Base-by-base conservation (phyloP, 1,140 invertebrate species). In the Plodia interpunctella region DNA sequence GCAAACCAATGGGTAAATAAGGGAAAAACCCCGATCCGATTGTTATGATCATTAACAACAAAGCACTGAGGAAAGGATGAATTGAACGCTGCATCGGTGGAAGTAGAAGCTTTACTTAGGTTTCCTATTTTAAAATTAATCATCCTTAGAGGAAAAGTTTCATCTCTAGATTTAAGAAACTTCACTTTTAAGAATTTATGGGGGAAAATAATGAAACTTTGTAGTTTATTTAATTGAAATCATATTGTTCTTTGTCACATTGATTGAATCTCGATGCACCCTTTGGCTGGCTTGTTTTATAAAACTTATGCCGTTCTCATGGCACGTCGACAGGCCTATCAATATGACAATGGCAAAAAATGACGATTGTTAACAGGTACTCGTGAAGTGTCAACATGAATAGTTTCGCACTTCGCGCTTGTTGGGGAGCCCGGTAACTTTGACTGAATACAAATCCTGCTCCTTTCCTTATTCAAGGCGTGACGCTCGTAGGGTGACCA, bases 401-500 rank as follows among this genome's bases (percentile, higher is more conserved):
- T 80, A 83, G 78, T 78, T 81, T 78, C 71, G 75, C 74, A 66
- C 72, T 81, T 76, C 73, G 70, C 62, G 72, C 62, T 76, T 72
- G 72, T 75, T 77, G 75, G 74, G 72, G 71, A 77, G 70, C 64
- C 70, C 71, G 30, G 65, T 66, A 66, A 75, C 77, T 70, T 76
- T 76, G 76, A 69, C 64, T 57, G 82, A 80, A 85, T 85, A 87
- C 74, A 83, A 85, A 55, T 59, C 60, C 66, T 71, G 70, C 72
- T 81, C 75, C 81, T 81, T 84, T 83, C 76, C 81, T 81, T 84
- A 85, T 80, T 81, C 81, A 83, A 82, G 80, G 62, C 78, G 73
- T 74, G 75, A 68, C 70, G 59, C 60, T 8, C n/a, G 51, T 21
- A 44, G 38, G 38, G 13, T 44, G 38, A 13, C 38, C 38, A 44